Percentiles rank a stretch among this genome's conserved stretches.
phyloP scores from a whole-genome alignment of 2,888 invertebrate species.

The Epistrophe grossulariae region DNA sequence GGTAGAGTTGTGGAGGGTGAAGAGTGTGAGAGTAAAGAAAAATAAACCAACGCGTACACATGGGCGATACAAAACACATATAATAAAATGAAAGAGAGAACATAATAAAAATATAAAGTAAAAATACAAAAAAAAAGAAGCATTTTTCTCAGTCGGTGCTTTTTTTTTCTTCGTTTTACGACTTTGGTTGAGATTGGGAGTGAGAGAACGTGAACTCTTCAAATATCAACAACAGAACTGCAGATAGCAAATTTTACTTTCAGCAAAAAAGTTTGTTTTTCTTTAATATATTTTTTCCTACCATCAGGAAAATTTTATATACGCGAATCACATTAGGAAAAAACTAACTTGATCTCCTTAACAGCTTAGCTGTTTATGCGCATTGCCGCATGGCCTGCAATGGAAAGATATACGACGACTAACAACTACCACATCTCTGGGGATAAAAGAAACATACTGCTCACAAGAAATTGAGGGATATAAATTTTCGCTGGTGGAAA shows the following conservation, averaged over 20 bases:
- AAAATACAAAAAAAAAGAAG: background rate
- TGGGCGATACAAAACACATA: slow-evolving; percentile 8
- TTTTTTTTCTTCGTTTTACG: background rate
- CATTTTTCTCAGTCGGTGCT: background rate
- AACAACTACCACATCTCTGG: background rate
- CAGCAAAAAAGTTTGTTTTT: slow-evolving; percentile 3
- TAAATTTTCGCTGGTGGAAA: background rate
- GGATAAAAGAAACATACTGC: background rate
- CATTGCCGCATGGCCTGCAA: slow-evolving; percentile 24
- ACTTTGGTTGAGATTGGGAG: background rate
- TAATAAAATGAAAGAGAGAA: slow-evolving; percentile 15
- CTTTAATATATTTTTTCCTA: slow-evolving; percentile 17
- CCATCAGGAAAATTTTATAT: slow-evolving; percentile 33
- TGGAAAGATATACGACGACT: slow-evolving; percentile 6
- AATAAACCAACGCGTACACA: background rate
- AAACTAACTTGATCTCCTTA: slow-evolving; percentile 50
- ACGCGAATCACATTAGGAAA: slow-evolving; percentile 54
- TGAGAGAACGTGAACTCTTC: slow-evolving; percentile 5
- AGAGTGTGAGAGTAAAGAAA: background rate
- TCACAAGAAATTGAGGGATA: background rate
- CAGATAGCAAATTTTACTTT: slow-evolving; percentile 14
- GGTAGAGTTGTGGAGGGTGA: background rate
- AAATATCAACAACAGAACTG: slow-evolving; percentile 34
- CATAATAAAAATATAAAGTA: background rate
- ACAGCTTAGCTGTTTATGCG: slow-evolving; percentile 34